These are phyloP conservation scores for Halocynthia aurantium DNA, from an alignment of 23 tunicate genomes.

Conservation along the genomic window DNA sequence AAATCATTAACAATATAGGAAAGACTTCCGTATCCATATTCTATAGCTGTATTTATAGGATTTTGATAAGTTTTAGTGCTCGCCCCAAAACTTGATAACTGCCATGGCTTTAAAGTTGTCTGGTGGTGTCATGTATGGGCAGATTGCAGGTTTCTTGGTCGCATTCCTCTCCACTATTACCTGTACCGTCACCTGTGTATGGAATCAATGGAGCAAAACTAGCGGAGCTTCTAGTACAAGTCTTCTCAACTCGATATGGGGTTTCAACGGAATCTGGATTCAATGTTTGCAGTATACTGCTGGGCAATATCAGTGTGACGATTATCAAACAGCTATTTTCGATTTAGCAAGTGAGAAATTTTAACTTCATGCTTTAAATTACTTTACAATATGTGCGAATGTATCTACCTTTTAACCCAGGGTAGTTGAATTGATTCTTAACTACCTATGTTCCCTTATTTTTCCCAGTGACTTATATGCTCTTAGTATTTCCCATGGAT, in stretches of 20 bases:
- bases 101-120: not conserved
- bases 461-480: too few species aligned
- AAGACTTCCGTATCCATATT: too few species aligned
- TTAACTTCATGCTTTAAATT: not conserved
- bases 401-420: too few species aligned
- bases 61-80: too few species aligned
- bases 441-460: too few species aligned
- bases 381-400: too few species aligned
- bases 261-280: slow-evolving; percentile 60
- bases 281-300: slow-evolving; percentile 61
- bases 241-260: slow-evolving; percentile 57
- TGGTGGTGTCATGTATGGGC: slow-evolving; percentile 15
- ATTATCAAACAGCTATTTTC: slow-evolving; percentile 31
- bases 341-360: slow-evolving; percentile 18
- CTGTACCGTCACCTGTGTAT: slow-evolving; percentile 30
- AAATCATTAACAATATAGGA: too few species aligned
- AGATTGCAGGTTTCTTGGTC: slow-evolving; percentile 35
- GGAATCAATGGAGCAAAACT: slow-evolving; percentile 68
- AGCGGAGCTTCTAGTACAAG: slow-evolving; percentile 51
- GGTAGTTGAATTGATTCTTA: too few species aligned
- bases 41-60: too few species aligned
- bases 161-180: slow-evolving; percentile 28
- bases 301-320: slow-evolving; percentile 62
- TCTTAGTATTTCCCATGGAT: too few species aligned
- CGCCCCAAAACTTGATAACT: too few species aligned